phyloP scores from a whole-genome alignment of 2,888 invertebrate genomes.

The Reticulitermes lucifugus region DNA sequence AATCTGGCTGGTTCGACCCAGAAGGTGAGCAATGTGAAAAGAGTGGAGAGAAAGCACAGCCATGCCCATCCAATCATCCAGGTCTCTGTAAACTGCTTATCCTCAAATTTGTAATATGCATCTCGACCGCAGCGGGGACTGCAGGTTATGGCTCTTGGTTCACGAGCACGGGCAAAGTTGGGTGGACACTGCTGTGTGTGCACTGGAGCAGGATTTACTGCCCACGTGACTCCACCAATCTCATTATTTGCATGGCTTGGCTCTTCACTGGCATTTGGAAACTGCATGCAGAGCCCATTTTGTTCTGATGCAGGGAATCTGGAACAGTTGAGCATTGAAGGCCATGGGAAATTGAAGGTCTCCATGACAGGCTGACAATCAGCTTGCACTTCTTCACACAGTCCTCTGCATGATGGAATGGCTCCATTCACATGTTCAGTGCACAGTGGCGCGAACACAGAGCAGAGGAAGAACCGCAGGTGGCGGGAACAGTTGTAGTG shows the following conservation, averaged over 20 bases:
- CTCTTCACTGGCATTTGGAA: conserved; percentile 58
- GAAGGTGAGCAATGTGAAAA: conserved; percentile 88
- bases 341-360: conserved; percentile 74
- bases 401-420: conserved; percentile 86
- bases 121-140: conserved; percentile 74
- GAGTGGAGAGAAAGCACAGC: conserved; percentile 82
- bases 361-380: conserved; percentile 79
- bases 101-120: conserved; percentile 74
- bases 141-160: conserved; percentile 61
- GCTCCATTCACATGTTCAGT: conserved; percentile 87
- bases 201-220: conserved; percentile 66
- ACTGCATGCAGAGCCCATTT: conserved; percentile 82
- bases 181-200: conserved; percentile 68
- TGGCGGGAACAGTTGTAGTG: conserved; percentile 84
- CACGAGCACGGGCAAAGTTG: conserved; percentile 69
- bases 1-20: conserved; percentile 88
- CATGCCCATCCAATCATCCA: conserved; percentile 84
- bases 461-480: conserved; percentile 88
- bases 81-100: conserved; percentile 77
- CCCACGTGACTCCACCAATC: conserved; percentile 37
- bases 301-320: conserved; percentile 80
- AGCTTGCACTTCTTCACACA: conserved; percentile 78
- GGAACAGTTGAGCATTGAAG: conserved; percentile 80
- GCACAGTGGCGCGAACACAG: conserved; percentile 91
- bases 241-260: neutral